Evolutionary conservation across 2,888 invertebrate species (phyloP).

Genomic region (Dynastes tityus): DNA sequence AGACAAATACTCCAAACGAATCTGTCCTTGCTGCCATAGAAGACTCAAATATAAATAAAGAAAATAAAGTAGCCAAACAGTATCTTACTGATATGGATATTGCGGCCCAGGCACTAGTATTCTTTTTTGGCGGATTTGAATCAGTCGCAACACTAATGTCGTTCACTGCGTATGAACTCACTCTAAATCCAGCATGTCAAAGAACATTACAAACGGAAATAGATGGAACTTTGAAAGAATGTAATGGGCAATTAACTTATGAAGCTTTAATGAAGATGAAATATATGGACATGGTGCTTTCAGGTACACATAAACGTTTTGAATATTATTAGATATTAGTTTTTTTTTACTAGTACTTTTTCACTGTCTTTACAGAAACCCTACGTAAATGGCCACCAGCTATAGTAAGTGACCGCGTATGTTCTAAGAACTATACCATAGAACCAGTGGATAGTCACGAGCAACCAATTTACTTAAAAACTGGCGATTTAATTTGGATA

Average conservation of each 20-base stretch:
- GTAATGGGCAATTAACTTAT: conserved; percentile 70
- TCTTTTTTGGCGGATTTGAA: conserved; percentile 73
- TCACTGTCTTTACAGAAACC: conserved; percentile 55
- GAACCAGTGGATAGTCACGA: conserved; percentile 54
- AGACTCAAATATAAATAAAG: conserved; percentile 44
- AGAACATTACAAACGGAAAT: conserved; percentile 72
- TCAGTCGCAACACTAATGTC: conserved; percentile 69
- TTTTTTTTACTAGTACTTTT: too few species aligned
- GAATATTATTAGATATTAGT: neutral
- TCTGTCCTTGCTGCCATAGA: conserved; percentile 51
- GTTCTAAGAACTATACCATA: conserved; percentile 59
- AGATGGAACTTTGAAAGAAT: conserved; percentile 55
- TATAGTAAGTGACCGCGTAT: conserved; percentile 57
- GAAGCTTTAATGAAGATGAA: conserved; percentile 73
- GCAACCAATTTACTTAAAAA: conserved; percentile 53
- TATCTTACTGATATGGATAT: conserved; percentile 71
- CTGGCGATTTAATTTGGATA: conserved; percentile 56
- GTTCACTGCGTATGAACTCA: conserved; percentile 74
- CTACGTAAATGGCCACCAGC: conserved; percentile 62
- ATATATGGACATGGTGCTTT: conserved; percentile 77
- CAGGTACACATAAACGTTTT: conserved; percentile 65
- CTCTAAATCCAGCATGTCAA: conserved; percentile 75
- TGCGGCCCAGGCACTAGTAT: conserved; percentile 73
- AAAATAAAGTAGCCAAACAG: neutral
- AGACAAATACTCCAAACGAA: conserved; percentile 52